These are phyloP conservation scores for Dexiosoma caninum DNA, from an alignment of 2,888 invertebrate species.

Conservation along the genomic window DNA sequence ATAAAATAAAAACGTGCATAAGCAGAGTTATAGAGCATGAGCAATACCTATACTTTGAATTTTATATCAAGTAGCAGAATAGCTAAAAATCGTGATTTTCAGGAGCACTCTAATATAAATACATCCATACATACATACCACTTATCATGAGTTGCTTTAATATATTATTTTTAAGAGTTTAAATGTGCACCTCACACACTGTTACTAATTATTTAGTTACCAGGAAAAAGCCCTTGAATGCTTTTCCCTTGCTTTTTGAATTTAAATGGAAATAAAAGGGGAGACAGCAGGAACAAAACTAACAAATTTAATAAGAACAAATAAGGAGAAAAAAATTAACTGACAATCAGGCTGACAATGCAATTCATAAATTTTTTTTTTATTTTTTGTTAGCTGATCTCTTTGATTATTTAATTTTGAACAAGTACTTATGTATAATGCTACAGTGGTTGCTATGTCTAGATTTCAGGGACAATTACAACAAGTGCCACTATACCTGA, in stretches of 20 bases:
- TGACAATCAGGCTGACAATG: constrained; percentile 34
- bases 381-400: constrained; percentile 7
- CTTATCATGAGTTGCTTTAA: constrained; percentile 5
- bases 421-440: neutral
- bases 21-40: no score
- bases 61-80: no score
- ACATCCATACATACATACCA: no score
- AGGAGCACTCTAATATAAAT: no score
- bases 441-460: constrained; percentile 13
- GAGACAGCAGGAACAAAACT: constrained; percentile 1
- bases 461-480: neutral
- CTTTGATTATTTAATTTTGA: constrained; percentile 8
- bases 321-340: neutral
- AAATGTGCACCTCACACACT: constrained; percentile 73
- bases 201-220: constrained; percentile 76
- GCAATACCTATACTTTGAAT: no score
- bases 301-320: neutral
- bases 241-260: constrained; percentile 23
- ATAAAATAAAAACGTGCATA: no score
- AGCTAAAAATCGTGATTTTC: no score
- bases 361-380: constrained; percentile 16
- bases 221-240: constrained; percentile 75
- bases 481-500: neutral
- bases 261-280: neutral
- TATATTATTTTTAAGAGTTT: constrained; percentile 38